Percentiles rank a stretch among this genome's conserved stretches.
Conservation (phyloP, 2,797 vertebrate species). For the Spheniscus humboldti region DNA sequence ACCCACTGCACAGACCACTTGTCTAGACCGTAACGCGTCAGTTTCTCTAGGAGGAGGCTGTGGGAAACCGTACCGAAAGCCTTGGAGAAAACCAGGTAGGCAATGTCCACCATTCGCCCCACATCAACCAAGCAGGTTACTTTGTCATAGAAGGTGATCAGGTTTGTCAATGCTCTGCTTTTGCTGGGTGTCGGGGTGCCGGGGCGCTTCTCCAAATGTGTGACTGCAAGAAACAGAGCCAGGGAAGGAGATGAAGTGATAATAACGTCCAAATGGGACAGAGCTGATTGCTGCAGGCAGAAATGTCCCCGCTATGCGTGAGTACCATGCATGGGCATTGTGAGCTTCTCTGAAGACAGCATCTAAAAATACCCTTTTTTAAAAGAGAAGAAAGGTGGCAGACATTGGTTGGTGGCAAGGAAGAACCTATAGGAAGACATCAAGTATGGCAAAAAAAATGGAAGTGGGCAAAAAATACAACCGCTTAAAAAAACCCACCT, state of each 20-base stretch:
- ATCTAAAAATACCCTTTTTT: neutral
- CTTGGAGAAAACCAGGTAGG: neutral
- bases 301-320: accelerated
- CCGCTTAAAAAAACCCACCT: neutral
- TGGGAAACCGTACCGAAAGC: no score
- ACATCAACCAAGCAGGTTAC: neutral
- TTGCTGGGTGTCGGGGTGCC: neutral
- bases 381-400: neutral
- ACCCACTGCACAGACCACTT: no score
- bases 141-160: neutral
- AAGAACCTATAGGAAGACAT: neutral
- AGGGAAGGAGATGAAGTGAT: neutral
- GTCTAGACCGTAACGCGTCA: no score
- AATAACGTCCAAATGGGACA: neutral
- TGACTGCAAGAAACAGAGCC: neutral
- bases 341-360: neutral
- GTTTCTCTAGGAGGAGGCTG: no score
- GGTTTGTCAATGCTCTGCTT: neutral
- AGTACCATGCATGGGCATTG: neutral
- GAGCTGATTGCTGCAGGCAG: neutral
- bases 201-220: neutral
- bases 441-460: neutral
- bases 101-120: neutral
- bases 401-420: neutral
- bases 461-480: neutral